Base-by-base conservation (phyloP, 2,888 invertebrate species). In the Lutraria lutraria region DNA sequence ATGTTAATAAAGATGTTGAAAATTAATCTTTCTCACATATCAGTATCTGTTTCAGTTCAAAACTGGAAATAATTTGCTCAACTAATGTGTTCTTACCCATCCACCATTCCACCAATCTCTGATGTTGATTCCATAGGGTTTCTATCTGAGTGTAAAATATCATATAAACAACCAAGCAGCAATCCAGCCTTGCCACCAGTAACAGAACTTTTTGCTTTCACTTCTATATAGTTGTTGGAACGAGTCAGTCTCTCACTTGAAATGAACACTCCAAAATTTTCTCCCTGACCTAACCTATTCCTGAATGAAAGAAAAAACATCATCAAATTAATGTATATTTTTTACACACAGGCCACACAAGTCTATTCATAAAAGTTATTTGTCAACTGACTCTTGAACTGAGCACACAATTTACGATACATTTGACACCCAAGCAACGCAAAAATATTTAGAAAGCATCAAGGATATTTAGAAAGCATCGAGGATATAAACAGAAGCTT, bases 101-200 rank as follows among this genome's bases (percentile, higher is more conserved):
- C 94, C 1, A 94, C 94, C 81, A 92, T 93, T 53, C 95, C 94
- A 68, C 94, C 95, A 53, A 86, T 87, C 29, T 93, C 90, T 3
- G 92, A 93, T 16, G 91, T 90, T 21, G 93, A 89, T 1, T 93
- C 92, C 93, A 94, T 93, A 12, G 94, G 94, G 79, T 92, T 91
- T 12, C 92, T 88, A 0, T 88, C 90, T 4, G 84, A 83, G 81
- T 87, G 89, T 16, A 94, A 88, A 19, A 89, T 60, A 81, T 94
- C 94, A 85, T 88, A 90, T 87, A 94, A 63, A 72, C 91, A 88
- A 0, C 94, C 94, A 2, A 94, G 43, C 10, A 94, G 83, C 0
- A 94, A 16, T 4, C 93, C 93, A 13, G 87, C 79, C 43, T 93
- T 91, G 29, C 79, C 76, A 0, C 60, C 89, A 16, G 43, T 29